Evolutionary conservation across 2,888 invertebrate species (phyloP).

Genomic region (Tricholauxania praeusta): DNA sequence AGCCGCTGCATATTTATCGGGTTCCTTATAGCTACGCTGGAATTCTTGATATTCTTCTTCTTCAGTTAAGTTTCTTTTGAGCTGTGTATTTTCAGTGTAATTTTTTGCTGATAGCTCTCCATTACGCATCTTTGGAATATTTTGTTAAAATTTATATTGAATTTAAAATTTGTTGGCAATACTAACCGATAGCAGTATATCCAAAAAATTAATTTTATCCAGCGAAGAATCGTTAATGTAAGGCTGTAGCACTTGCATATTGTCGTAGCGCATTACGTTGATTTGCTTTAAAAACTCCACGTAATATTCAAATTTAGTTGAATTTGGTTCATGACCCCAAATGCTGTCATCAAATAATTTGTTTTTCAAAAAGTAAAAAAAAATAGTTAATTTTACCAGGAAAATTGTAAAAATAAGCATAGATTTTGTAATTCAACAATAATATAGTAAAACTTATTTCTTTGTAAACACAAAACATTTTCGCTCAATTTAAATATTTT

Average conservation of each 20-base stretch:
- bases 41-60: neutral
- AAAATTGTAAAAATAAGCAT: no score
- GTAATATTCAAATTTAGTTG: conserved; percentile 52
- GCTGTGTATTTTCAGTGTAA: neutral
- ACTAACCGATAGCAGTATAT: conserved; percentile 50
- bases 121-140: conserved; percentile 27
- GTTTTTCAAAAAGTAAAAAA: neutral
- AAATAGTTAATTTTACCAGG: no score
- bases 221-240: conserved; percentile 56
- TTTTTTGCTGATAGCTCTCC: conserved; percentile 25
- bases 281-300: conserved; percentile 52
- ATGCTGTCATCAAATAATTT: conserved; percentile 37
- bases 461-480: neutral
- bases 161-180: no score
- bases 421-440: no score
- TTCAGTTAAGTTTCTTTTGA: neutral
- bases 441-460: no score
- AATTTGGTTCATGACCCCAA: conserved; percentile 48
- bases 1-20: conserved; percentile 49
- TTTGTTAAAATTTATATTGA: neutral
- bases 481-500: neutral
- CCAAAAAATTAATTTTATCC: conserved; percentile 50
- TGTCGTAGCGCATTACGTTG: conserved; percentile 52
- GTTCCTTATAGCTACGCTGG: neutral
- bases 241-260: conserved; percentile 50